These are phyloP conservation scores for Paguma larvata DNA, from an alignment of 2,797 vertebrate genomes.

Conservation along the genomic window DNA sequence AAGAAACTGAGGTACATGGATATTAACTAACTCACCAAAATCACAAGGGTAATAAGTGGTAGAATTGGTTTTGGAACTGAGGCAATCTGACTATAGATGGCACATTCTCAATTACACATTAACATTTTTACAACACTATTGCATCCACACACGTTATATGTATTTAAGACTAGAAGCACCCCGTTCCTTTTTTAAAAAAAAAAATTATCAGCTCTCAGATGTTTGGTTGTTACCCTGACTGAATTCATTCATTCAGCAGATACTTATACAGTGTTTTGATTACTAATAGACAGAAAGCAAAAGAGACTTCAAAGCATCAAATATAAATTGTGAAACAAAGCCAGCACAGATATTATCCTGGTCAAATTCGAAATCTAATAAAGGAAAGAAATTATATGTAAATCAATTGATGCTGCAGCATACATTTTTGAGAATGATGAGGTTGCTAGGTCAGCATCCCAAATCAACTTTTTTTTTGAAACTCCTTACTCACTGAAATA, in stretches of 20 bases:
- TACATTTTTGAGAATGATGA: background rate
- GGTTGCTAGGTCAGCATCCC: background rate
- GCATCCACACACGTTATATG: background rate
- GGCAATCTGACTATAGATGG: background rate
- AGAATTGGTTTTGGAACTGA: background rate
- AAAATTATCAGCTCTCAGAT: background rate
- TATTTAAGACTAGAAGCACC: background rate
- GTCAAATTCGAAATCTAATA: background rate
- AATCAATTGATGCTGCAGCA: background rate
- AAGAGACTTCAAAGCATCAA: background rate
- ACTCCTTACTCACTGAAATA: background rate
- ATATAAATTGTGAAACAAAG: conserved; percentile 5
- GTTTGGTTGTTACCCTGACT: background rate
- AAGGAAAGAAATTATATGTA: background rate
- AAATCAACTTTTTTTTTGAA: background rate
- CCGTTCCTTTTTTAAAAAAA: background rate
- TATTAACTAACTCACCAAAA: background rate
- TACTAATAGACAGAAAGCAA: background rate
- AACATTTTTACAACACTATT: background rate
- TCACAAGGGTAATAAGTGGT: background rate
- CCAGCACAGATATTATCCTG: background rate
- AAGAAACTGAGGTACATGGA: background rate
- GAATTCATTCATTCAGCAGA: conserved; percentile 31
- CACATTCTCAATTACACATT: background rate
- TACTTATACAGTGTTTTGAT: background rate